Percentiles rank a stretch among this genome's conserved stretches.
These are phyloP conservation scores for Tichodroma muraria DNA, from an alignment of 2,113 vertebrate genomes.

Conservation along the genomic window DNA sequence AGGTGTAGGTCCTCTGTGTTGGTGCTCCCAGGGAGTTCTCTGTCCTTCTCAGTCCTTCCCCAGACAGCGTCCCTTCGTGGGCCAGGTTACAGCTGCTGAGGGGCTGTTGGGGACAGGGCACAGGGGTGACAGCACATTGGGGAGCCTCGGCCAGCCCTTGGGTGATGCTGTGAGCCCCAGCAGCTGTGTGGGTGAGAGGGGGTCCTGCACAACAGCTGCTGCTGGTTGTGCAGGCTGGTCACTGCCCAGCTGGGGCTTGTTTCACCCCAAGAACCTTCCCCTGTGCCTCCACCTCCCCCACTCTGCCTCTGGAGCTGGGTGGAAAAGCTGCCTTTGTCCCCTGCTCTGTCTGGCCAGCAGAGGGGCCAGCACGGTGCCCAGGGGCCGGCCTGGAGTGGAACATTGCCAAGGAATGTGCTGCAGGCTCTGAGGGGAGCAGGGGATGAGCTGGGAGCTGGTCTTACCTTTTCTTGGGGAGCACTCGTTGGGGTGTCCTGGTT, in stretches of 20 bases:
- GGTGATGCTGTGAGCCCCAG: not conserved
- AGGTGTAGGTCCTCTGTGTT: not conserved
- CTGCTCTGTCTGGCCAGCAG: not conserved
- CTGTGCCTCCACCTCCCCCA: not conserved
- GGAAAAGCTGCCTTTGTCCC: not conserved
- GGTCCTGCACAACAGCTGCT: not conserved
- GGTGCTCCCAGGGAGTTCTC: not conserved
- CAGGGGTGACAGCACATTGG: not conserved
- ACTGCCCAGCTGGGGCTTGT: not conserved
- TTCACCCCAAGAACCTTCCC: not conserved
- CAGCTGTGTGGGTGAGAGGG: not conserved
- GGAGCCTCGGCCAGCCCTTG: not conserved
- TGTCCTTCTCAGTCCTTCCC: not conserved
- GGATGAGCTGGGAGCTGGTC: not conserved
- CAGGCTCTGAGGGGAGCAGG: not conserved
- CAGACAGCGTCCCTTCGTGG: accelerated
- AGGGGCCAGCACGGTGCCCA: not conserved
- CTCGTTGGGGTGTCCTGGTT: not conserved
- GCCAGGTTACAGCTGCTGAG: not conserved
- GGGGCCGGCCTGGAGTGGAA: not conserved
- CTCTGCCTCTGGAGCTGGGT: not conserved
- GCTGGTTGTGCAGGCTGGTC: accelerated
- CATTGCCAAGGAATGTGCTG: not conserved
- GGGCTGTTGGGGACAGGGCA: not conserved
- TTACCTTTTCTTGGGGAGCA: not conserved